Base-by-base conservation (phyloP, 2,797 vertebrate genomes). In the Lutjanus argentimaculatus region DNA sequence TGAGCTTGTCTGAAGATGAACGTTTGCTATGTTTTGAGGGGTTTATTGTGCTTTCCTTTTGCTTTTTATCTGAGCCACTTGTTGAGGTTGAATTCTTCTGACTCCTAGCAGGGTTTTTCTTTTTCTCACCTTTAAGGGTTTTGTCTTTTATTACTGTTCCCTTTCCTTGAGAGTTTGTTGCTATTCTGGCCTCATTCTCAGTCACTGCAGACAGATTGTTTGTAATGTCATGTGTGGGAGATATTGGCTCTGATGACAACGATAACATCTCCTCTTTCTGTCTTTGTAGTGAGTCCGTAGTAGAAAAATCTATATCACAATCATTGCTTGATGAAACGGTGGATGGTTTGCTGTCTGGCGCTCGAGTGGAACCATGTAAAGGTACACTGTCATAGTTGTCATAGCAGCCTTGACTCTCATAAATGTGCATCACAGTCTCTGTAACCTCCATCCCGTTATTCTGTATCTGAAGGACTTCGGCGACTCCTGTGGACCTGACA, bases 351-450 rank as follows among this genome's bases (percentile, higher is more conserved):
- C 84, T 91, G 43, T 72, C 81, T 71, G 79, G 48, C 0, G 9
- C 72, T 8, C n/a, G 40, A 74, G 83, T 55, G 57, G 85, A 90
- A 77, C 19, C 25, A 16, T 82, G 61, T 74, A 76, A 85, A 71
- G 90, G 61, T 62, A 63, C 49, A 14, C 83, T 70, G 1, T 93
- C 93, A 67, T 94, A 94, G 84, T 94, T 95, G 76, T 95, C 86
- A 16, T 82, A 93, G 72, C 84, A 89, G 62, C 88, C 91, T 83
- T 94, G 91, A 65, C 88, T 90, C 75, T 95, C 93, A 83, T 90
- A 93, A 72, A 96, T 93, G 71, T 95, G 94, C 92, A 94, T 91
- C 22, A 95, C 91, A 17, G 90, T 94, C 86, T 96, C 94, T 80
- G 86, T 94, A 19, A 95, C 85, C 72, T 94, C 94, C 69, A 89